These are phyloP conservation scores for Microtus richardsoni DNA, from an alignment of 2,113 vertebrate genomes.

Conservation along the genomic window DNA sequence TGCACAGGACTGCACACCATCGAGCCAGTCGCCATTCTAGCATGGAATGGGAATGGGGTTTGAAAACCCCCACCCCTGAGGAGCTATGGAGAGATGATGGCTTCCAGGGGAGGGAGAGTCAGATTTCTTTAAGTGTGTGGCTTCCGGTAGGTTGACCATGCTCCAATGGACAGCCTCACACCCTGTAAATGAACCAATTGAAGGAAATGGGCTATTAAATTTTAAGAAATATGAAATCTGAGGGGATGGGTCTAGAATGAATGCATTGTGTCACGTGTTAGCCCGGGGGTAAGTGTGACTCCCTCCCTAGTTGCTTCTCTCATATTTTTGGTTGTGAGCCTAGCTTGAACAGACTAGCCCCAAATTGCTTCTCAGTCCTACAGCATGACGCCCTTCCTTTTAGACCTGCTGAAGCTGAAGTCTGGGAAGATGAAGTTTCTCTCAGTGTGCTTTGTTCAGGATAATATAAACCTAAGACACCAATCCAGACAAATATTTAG, in stretches of 20 bases:
- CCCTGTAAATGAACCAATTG: neutral
- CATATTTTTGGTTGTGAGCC: neutral
- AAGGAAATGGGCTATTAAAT: neutral
- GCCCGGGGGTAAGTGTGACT: neutral
- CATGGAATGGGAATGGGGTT: neutral
- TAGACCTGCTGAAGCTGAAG: neutral
- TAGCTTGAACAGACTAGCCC: neutral
- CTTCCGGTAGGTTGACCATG: neutral
- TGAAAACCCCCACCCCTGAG: neutral
- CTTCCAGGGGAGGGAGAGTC: neutral
- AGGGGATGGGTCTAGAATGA: neutral
- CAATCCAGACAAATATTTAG: neutral
- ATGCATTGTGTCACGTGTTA: neutral
- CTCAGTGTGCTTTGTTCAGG: neutral
- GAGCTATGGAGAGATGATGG: neutral
- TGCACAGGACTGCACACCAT: neutral
- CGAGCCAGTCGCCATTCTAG: neutral
- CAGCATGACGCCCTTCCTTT: neutral
- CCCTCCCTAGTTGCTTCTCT: neutral
- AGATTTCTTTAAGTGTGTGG: neutral
- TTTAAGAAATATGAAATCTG: neutral
- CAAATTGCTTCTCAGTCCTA: neutral
- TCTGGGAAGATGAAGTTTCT: neutral
- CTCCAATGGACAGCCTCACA: neutral
- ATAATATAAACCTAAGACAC: neutral